phyloP scores from a whole-genome alignment of 2,797 vertebrate species.

The Falco concolor region DNA sequence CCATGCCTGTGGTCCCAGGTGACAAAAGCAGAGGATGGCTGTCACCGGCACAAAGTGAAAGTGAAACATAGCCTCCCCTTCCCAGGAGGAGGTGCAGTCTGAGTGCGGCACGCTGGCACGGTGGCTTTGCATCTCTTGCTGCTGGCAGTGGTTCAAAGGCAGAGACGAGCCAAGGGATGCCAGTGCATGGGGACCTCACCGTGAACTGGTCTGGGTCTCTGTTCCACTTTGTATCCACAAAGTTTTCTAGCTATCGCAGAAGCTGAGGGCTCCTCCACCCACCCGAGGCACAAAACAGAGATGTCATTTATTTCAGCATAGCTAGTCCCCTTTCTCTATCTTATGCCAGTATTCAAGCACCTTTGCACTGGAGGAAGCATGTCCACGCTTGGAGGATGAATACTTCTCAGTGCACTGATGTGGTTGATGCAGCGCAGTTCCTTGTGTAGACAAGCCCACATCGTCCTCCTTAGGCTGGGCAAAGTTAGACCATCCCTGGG shows the following conservation, averaged over 20 bases:
- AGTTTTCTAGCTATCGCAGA: not conserved
- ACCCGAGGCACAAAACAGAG: not conserved
- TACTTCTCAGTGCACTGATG: not conserved
- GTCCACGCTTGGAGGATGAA: not conserved
- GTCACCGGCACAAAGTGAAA: not conserved
- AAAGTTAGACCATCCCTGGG: not conserved
- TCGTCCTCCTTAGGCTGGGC: not conserved
- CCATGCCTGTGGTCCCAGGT: not conserved
- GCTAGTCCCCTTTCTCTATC: not conserved
- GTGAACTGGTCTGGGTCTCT: not conserved
- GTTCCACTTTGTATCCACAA: not conserved
- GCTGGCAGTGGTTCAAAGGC: not conserved
- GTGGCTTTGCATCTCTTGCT: not conserved
- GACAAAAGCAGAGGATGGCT: not conserved
- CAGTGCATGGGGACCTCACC: fast-evolving
- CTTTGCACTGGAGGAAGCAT: not conserved
- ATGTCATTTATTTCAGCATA: not conserved
- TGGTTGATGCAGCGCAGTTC: not conserved
- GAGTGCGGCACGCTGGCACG: not conserved
- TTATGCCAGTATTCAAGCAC: fast-evolving
- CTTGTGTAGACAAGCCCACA: not conserved
- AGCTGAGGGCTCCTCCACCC: not conserved
- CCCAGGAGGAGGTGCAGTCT: not conserved
- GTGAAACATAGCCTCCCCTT: not conserved
- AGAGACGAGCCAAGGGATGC: not conserved